Percentiles rank a stretch among this genome's conserved stretches.
phyloP scores from a whole-genome alignment of 53 echinoderm and acorn worm species.

The Henricia sp. region DNA sequence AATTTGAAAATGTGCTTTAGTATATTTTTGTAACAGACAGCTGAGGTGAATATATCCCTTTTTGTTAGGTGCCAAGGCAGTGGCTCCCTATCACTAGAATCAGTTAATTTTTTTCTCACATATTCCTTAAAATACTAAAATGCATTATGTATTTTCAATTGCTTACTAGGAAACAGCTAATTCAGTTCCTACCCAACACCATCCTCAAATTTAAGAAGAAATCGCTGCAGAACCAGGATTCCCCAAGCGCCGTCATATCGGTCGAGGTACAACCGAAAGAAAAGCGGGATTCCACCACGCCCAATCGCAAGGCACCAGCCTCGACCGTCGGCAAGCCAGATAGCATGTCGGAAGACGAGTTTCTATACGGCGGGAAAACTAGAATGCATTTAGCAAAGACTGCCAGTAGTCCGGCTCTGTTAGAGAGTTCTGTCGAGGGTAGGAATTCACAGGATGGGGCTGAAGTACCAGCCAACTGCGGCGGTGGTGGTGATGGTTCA shows the following conservation, averaged over 20 bases:
- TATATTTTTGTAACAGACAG: too few species aligned
- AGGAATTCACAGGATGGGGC: background rate
- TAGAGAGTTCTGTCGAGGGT: background rate
- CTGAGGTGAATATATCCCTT: too few species aligned
- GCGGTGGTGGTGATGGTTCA: background rate
- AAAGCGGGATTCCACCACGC: constrained; percentile 21
- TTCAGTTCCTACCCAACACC: constrained; percentile 83
- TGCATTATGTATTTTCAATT: background rate
- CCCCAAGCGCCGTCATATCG: constrained; percentile 42
- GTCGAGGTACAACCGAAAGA: constrained; percentile 45
- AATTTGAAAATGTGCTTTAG: too few species aligned
- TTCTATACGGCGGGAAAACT: constrained; percentile 71
- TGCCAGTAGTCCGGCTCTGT: constrained; percentile 11
- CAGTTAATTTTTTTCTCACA: background rate
- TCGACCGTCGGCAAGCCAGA: constrained; percentile 64
- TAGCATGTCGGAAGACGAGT: constrained; percentile 92
- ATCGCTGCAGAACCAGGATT: constrained; percentile 67
- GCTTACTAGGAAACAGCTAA: constrained; percentile 85
- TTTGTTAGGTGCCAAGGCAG: too few species aligned
- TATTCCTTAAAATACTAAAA: background rate
- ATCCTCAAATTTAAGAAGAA: constrained; percentile 90
- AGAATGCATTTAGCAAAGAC: constrained; percentile 5
- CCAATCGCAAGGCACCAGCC: constrained; percentile 55
- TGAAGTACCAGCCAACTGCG: constrained; percentile 7
- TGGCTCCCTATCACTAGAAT: too few species aligned